These are phyloP conservation scores for Spea bombifrons DNA, from an alignment of 2,113 vertebrate genomes.

Conservation along the genomic window DNA sequence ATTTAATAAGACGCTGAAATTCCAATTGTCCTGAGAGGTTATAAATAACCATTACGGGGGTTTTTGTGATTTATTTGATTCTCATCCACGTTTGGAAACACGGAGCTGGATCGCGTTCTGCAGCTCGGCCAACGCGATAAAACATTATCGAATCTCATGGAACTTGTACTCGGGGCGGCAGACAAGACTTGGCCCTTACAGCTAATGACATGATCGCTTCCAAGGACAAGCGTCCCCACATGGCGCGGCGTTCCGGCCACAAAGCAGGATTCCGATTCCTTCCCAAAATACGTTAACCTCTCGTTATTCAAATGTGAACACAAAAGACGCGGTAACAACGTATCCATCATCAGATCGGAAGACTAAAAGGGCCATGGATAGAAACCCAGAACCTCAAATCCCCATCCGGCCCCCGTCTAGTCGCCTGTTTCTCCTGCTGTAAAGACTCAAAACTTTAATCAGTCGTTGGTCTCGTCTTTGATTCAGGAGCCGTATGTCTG, in stretches of 20 bases:
- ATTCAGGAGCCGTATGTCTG: too few relatives aligned
- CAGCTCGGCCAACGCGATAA: neutral
- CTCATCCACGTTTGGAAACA: neutral
- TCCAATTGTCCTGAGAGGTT: slow-evolving; percentile 7
- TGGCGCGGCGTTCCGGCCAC: neutral
- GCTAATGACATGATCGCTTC: neutral
- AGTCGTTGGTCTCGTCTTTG: too few relatives aligned
- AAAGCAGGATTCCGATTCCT: neutral
- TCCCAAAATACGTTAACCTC: too few relatives aligned
- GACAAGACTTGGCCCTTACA: neutral
- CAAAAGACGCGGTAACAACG: too few relatives aligned
- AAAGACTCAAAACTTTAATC: too few relatives aligned
- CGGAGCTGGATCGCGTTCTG: neutral
- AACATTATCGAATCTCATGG: slow-evolving; percentile 3
- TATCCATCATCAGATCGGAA: too few relatives aligned
- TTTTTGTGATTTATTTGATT: slow-evolving; percentile 8
- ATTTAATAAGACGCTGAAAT: slow-evolving; percentile 19
- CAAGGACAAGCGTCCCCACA: neutral
- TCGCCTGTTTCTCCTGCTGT: too few relatives aligned
- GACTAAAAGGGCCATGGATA: too few relatives aligned
- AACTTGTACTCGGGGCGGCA: neutral
- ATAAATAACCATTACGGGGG: neutral
- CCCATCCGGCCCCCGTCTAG: too few relatives aligned
- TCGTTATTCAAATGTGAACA: too few relatives aligned
- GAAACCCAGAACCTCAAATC: too few relatives aligned